phyloP scores from a whole-genome alignment of 2,797 vertebrate species.

The Phyllotis vaccarum region DNA sequence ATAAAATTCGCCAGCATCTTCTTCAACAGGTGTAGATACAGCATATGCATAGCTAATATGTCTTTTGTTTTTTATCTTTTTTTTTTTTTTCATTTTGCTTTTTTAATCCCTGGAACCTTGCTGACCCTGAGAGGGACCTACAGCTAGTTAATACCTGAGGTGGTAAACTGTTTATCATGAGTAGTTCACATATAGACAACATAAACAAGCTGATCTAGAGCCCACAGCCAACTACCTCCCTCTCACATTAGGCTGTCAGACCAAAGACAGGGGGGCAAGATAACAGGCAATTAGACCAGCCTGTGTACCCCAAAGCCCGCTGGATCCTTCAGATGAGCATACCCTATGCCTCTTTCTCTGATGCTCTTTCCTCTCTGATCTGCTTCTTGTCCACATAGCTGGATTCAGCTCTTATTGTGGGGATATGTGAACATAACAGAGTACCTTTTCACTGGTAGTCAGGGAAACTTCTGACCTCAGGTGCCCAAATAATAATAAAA shows the following conservation, averaged over 20 bases:
- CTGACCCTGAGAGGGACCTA: neutral
- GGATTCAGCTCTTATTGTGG: neutral
- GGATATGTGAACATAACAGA: neutral
- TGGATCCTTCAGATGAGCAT: neutral
- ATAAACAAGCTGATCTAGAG: neutral
- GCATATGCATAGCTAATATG: neutral
- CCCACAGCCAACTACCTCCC: neutral
- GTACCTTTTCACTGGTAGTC: neutral
- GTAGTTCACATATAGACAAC: neutral
- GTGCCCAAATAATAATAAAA: constrained; percentile 19
- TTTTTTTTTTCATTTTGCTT: neutral
- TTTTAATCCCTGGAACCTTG: neutral
- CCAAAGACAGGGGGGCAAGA: neutral
- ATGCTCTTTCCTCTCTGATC: neutral
- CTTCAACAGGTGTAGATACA: neutral
- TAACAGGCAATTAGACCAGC: neutral
- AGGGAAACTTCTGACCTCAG: neutral
- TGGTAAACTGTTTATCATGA: neutral
- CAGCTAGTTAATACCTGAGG: neutral
- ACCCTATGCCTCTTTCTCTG: neutral
- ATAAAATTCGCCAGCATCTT: neutral
- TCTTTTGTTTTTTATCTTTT: neutral
- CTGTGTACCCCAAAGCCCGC: neutral
- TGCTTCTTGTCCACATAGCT: neutral
- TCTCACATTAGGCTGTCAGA: neutral